phyloP scores from a whole-genome alignment of 30 jellyfish, hydroid and myxozoan species.

The Clytia hemisphaerica region DNA sequence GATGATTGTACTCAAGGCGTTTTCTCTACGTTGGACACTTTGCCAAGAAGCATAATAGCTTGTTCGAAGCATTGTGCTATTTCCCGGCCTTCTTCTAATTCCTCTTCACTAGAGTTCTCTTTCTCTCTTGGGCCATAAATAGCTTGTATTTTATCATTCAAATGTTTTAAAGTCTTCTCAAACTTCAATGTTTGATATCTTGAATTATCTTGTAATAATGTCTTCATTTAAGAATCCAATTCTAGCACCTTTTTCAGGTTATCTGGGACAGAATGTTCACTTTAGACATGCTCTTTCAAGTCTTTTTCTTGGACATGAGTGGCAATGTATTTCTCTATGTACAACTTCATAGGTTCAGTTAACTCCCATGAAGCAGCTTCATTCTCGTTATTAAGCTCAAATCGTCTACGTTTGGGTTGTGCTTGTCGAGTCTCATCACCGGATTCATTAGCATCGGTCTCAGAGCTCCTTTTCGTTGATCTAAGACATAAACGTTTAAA shows the following conservation, averaged over 20 bases:
- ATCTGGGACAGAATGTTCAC: too few species aligned
- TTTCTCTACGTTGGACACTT: background rate
- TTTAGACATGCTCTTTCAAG: too few species aligned
- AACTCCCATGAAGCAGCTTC: too few species aligned
- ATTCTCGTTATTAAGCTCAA: too few species aligned
- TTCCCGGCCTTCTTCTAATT: background rate
- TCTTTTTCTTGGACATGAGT: too few species aligned
- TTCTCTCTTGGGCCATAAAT: background rate
- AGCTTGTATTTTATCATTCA: background rate
- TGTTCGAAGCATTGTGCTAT: slow-evolving; percentile 10
- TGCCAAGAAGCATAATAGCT: background rate
- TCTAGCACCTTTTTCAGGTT: slow-evolving; percentile 9
- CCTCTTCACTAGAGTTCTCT: background rate
- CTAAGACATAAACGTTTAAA: too few species aligned
- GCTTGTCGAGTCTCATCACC: too few species aligned
- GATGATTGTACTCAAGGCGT: background rate
- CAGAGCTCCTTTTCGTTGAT: too few species aligned
- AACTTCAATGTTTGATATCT: background rate
- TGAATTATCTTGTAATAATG: background rate
- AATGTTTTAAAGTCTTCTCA: background rate
- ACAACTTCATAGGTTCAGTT: too few species aligned
- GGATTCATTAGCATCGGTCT: too few species aligned
- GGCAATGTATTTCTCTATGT: too few species aligned
- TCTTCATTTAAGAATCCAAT: background rate
- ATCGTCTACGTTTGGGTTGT: too few species aligned